Conservation (phyloP, 2,797 vertebrate genomes). For the Crocodylus rhombifer region DNA sequence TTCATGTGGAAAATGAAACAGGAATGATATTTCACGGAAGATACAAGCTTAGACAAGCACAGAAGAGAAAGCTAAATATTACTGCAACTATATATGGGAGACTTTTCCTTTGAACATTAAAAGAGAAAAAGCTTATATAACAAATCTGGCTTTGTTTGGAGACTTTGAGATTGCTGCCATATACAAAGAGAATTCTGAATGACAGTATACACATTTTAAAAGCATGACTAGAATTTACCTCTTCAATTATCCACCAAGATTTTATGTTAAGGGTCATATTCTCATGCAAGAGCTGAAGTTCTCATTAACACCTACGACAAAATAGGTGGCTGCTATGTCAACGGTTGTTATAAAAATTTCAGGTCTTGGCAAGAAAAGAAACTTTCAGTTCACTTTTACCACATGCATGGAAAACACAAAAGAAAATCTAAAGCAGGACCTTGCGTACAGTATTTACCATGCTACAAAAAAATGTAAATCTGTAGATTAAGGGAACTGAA, state of each 20-base stretch:
- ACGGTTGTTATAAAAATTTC: neutral
- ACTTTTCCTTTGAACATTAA: neutral
- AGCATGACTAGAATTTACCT: neutral
- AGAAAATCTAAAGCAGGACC: neutral
- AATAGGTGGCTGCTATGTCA: neutral
- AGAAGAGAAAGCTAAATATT: rapidly evolving
- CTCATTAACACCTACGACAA: no score
- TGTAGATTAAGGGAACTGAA: slow-evolving; percentile 56
- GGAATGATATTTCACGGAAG: rapidly evolving
- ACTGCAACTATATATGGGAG: rapidly evolving
- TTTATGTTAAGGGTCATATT: neutral
- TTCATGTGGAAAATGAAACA: neutral
- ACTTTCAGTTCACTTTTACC: neutral
- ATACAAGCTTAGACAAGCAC: neutral
- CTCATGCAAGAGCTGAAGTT: neutral
- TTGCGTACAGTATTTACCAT: neutral
- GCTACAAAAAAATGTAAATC: slow-evolving; percentile 43
- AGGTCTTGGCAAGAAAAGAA: neutral
- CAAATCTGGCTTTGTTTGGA: rapidly evolving
- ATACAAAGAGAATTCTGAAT: neutral
- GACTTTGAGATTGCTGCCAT: rapidly evolving
- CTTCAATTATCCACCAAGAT: neutral
- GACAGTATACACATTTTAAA: neutral
- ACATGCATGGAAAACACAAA: neutral
- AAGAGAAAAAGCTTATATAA: neutral